Evolutionary conservation across 2,888 invertebrate genomes (phyloP), one percentile per base, ranked within the genome.

Genomic region (Andrena flavipes): DNA sequence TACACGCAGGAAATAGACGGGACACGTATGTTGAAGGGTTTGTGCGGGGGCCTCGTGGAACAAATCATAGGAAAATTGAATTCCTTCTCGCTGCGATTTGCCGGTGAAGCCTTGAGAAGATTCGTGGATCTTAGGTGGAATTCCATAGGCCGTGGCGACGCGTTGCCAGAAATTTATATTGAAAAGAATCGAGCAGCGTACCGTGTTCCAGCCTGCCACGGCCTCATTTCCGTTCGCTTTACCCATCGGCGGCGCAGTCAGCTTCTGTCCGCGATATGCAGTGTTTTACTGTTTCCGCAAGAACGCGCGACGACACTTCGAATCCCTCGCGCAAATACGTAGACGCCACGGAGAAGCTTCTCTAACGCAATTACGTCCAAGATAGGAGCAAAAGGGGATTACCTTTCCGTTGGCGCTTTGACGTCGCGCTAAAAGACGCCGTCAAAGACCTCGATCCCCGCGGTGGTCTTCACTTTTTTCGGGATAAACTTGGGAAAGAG

Each of bases 51-150:
- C n/a, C 35, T 60, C 73, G 59, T 23, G 64, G 64, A 72, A 76
- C 67, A 60, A 74, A 81, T 74, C 74, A 62, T 42, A 67, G 51
- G 49, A 76, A 71, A 78, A 76, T 83, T 56, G 49, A 74, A 76
- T 74, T 81, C 49, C 26, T 29, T 35, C 49, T 20, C 13, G 23
- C 0, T n/a, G 26, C 8, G 42, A 26, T 73, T 69, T 64, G 29
- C 51, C 63, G 6, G 48, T 2, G 35, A 48, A 26, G 29, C 33
- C 54, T 54, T 20, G 20, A 42, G 1, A 16, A 42, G 42, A 51
- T 49, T 16, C 16, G 16, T 42, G 48, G 16, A 48, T 29, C 48
- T 35, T 20, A 4, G 13, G 6, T 30, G 33, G 68, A 30, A 33
- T 35, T 54, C 33, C 67, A 42, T 42, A 42, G 42, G 42, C 42